These are phyloP conservation scores for Phataginus tetradactyla DNA, from an alignment of 2,797 vertebrate genomes.

Conservation along the genomic window DNA sequence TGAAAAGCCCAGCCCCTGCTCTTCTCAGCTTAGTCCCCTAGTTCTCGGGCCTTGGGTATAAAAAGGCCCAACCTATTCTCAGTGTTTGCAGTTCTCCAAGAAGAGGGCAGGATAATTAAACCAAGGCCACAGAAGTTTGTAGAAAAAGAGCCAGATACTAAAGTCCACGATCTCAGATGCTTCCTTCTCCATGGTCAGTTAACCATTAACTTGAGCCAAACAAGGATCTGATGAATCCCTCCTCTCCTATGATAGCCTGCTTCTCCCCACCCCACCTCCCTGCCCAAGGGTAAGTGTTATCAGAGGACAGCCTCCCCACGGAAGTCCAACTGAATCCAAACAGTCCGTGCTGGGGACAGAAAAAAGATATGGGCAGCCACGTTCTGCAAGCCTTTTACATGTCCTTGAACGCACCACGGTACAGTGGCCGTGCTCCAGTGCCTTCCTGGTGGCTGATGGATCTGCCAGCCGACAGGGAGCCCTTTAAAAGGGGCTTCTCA, in stretches of 20 bases:
- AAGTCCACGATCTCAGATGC: constrained; percentile 49
- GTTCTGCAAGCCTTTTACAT: not conserved
- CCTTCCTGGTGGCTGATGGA: not conserved
- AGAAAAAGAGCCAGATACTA: constrained; percentile 45
- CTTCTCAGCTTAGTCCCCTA: not conserved
- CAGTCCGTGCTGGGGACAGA: not conserved
- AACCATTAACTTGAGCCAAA: constrained; percentile 68
- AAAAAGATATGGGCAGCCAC: not conserved
- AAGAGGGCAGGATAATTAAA: constrained; percentile 31
- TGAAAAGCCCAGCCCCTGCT: not conserved
- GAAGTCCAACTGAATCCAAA: not conserved
- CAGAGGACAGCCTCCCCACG: not conserved
- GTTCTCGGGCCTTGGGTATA: not conserved
- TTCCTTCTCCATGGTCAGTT: not conserved
- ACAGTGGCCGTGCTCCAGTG: rapidly evolving
- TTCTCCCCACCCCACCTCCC: not conserved
- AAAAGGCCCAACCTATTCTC: not conserved
- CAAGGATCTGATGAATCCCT: not conserved
- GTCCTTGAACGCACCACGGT: rapidly evolving
- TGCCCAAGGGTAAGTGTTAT: not conserved
- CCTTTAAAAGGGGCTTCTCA: not conserved
- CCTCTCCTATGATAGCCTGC: not conserved
- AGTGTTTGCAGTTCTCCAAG: not conserved
- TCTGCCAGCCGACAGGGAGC: not conserved
- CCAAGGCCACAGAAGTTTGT: constrained; percentile 1